phyloP scores from a whole-genome alignment of 2,888 invertebrate genomes.

The Sclerodermus sp. region DNA sequence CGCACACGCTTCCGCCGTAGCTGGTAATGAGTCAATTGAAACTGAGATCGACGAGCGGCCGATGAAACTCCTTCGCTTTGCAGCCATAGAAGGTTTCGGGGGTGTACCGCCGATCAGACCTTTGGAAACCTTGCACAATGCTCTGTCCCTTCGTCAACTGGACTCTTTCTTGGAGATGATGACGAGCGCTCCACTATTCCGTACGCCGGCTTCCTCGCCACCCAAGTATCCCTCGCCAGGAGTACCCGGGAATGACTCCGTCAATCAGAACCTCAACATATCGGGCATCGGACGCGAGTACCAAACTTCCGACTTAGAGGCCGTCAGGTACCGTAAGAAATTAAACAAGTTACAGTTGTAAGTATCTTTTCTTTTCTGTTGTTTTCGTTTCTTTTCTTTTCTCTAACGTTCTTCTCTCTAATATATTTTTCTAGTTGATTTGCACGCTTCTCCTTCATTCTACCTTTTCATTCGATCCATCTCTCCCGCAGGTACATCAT shows the following conservation, averaged over 20 bases:
- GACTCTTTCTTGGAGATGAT: conserved; percentile 88
- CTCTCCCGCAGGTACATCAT: conserved; percentile 39
- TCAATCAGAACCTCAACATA: conserved; percentile 38
- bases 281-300: conserved; percentile 44
- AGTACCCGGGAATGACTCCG: conserved; percentile 40
- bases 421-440: background rate
- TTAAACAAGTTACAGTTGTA: conserved; percentile 17
- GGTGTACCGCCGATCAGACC: conserved; percentile 95
- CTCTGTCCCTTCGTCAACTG: conserved; percentile 87
- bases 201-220: conserved; percentile 74
- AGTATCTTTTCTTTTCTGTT: conserved; percentile 26
- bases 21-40: conserved; percentile 67
- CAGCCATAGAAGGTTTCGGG: conserved; percentile 81
- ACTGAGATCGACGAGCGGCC: no score
- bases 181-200: conserved; percentile 73
- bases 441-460: conserved; percentile 4
- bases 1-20: conserved; percentile 68
- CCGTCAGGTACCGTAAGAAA: conserved; percentile 45
- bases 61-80: background rate
- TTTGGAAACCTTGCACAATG: conserved; percentile 96
- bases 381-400: conserved; percentile 2
- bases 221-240: conserved; percentile 67
- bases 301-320: conserved; percentile 46
- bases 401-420: background rate
- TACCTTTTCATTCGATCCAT: no score